These are phyloP conservation scores for Drosophila vallismaia DNA, from an alignment of 2,888 invertebrate genomes.

Conservation along the genomic window DNA sequence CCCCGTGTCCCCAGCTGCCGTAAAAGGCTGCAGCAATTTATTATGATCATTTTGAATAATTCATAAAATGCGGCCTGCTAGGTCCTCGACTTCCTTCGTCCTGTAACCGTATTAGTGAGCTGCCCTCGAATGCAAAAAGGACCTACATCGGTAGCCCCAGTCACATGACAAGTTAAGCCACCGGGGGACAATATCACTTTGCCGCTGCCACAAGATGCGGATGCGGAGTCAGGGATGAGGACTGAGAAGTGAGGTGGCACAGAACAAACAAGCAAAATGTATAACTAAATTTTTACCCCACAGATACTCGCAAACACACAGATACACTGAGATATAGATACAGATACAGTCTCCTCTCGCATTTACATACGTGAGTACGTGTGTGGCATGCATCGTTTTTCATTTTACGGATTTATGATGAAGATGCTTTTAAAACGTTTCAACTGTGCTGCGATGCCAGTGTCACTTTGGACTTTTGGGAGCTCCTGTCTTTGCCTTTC, in stretches of 20 bases:
- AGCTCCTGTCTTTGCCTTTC: constrained; percentile 27
- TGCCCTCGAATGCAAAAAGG: constrained; percentile 41
- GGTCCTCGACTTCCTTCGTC: constrained; percentile 10
- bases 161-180: constrained; percentile 74
- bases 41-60: constrained; percentile 63
- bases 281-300: constrained; percentile 46
- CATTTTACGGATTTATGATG: constrained; percentile 65
- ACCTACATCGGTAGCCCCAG: constrained; percentile 31
- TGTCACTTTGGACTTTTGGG: constrained; percentile 61
- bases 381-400: constrained; percentile 49
- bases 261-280: constrained; percentile 26
- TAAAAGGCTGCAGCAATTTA: constrained; percentile 60
- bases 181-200: constrained; percentile 73
- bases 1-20: constrained; percentile 23
- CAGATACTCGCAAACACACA: neutral
- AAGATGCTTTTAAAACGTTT: constrained; percentile 70
- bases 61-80: constrained; percentile 44
- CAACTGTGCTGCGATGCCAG: constrained; percentile 44
- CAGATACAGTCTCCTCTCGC: neutral
- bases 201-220: constrained; percentile 37
- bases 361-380: constrained; percentile 13
- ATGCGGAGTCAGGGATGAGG: no score
- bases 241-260: constrained; percentile 6
- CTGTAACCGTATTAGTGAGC: constrained; percentile 38
- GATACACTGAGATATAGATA: neutral